A percentile compares a stretch with the other conserved stretches of the same genome.
These are phyloP conservation scores for Recurvirostra avosetta DNA, from an alignment of 2,113 vertebrate genomes.

Conservation along the genomic window DNA sequence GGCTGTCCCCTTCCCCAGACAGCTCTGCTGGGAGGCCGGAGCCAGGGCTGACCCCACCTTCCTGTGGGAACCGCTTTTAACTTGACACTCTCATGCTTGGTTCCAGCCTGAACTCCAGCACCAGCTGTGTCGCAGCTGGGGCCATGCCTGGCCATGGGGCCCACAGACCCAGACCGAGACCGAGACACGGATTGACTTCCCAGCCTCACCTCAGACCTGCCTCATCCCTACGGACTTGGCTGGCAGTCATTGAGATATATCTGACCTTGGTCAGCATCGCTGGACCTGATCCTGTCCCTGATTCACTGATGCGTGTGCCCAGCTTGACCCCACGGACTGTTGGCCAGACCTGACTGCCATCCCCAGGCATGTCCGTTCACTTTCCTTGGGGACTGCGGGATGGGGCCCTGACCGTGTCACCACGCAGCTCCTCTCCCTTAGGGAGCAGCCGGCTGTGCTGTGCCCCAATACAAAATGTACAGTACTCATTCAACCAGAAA, in stretches of 20 bases:
- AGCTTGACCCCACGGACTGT: rapidly evolving
- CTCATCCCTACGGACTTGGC: neutral
- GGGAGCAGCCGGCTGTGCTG: too few relatives aligned
- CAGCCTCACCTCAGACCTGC: neutral
- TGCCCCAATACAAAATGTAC: neutral
- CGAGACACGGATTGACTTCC: neutral
- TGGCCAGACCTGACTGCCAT: neutral
- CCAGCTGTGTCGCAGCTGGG: neutral
- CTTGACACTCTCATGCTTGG: rapidly evolving
- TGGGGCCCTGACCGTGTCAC: too few relatives aligned
- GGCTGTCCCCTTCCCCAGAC: neutral
- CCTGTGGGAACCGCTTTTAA: neutral
- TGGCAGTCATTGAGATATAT: neutral
- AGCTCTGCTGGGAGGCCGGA: neutral
- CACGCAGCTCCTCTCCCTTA: rapidly evolving
- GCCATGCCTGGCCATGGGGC: neutral
- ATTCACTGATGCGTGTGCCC: too few relatives aligned
- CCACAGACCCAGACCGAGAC: too few relatives aligned
- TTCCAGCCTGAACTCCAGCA: neutral
- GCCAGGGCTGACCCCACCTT: neutral
- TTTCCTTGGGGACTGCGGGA: rapidly evolving
- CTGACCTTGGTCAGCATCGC: neutral
- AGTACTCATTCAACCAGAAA: neutral
- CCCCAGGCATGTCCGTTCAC: rapidly evolving
- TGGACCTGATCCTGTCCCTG: neutral